Evolutionary conservation across 2,113 vertebrate genomes (phyloP).

Genomic region (Sinocyclocheilus rhinocerous): DNA sequence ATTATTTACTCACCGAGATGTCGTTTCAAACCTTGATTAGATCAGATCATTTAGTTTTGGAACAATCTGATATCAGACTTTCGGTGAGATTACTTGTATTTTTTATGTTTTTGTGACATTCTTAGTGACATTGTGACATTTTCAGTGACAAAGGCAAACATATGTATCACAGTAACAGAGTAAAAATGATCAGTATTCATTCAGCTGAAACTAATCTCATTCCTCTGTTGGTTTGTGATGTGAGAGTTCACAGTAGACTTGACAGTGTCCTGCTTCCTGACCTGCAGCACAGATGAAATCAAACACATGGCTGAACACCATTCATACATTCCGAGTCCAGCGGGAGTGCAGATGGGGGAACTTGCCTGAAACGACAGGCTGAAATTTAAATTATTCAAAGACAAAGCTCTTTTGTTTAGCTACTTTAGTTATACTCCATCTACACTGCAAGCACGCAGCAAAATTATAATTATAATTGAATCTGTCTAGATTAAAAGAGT

Average conservation of each 20-base stretch:
- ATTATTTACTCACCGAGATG: too few species aligned
- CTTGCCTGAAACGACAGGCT: too few species aligned
- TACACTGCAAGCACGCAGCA: too few species aligned
- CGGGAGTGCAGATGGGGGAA: not conserved
- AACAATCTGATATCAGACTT: not conserved
- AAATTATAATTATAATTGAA: too few species aligned
- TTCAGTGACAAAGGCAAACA: not conserved
- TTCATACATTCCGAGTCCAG: slow-evolving; percentile 25
- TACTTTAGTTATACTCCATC: too few species aligned
- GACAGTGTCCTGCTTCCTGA: slow-evolving; percentile 47
- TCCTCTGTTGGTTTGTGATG: slow-evolving; percentile 6
- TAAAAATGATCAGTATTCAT: not conserved
- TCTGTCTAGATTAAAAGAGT: too few species aligned
- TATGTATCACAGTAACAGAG: not conserved
- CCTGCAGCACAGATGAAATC: slow-evolving; percentile 51
- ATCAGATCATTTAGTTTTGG: too few species aligned
- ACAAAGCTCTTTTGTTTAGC: too few species aligned
- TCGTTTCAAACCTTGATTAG: too few species aligned
- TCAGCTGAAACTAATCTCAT: not conserved
- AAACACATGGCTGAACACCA: slow-evolving; percentile 42
- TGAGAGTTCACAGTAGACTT: slow-evolving; percentile 1
- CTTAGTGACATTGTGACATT: not conserved
- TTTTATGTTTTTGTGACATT: not conserved
- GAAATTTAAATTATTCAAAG: too few species aligned
- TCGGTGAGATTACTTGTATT: not conserved